Conservation (phyloP, 2,113 vertebrate genomes). For the Albula glossodonta region DNA sequence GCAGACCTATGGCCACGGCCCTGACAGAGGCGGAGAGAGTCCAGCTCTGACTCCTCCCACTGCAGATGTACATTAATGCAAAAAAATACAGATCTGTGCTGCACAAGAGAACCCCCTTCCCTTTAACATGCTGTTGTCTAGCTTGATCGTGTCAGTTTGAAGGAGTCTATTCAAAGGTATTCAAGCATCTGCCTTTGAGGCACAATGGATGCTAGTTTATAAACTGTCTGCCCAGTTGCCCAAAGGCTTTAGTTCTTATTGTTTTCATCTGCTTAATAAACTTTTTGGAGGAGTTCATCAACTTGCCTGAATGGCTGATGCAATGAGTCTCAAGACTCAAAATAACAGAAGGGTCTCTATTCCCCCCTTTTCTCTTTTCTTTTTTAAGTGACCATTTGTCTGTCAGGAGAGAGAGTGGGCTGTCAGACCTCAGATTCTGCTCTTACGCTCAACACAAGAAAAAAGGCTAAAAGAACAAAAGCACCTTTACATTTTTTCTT, state of each 20-base stretch:
- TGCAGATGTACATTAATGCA: slow-evolving; percentile 94
- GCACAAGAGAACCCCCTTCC: slow-evolving; percentile 68
- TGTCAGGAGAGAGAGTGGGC: slow-evolving; percentile 46
- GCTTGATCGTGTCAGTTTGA: slow-evolving; percentile 93
- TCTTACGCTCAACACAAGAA: slow-evolving; percentile 42
- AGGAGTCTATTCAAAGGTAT: slow-evolving; percentile 93
- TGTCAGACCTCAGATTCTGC: slow-evolving; percentile 51
- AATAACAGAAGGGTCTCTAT: slow-evolving; percentile 74
- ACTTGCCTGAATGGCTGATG: slow-evolving; percentile 83
- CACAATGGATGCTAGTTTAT: slow-evolving; percentile 90
- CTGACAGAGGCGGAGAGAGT: slow-evolving; percentile 43
- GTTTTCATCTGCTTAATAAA: slow-evolving; percentile 92
- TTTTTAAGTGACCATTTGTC: slow-evolving; percentile 46
- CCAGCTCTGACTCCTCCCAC: slow-evolving; percentile 71
- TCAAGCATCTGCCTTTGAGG: slow-evolving; percentile 87
- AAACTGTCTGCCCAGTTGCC: slow-evolving; percentile 87
- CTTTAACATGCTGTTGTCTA: slow-evolving; percentile 93
- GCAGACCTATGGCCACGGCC: slow-evolving; percentile 34
- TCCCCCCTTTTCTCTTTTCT: slow-evolving; percentile 46
- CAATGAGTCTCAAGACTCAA: slow-evolving; percentile 77
- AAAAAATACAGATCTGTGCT: slow-evolving; percentile 73
- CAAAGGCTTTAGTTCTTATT: slow-evolving; percentile 80
- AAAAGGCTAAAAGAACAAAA: slow-evolving; percentile 41
- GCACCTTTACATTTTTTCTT: background rate
- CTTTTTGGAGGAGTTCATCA: slow-evolving; percentile 99